Evolutionary conservation across 2,888 invertebrate genomes (phyloP), one percentile per base, ranked within the genome.

Genomic region (Bursaphelenchus okinawaensis): DNA sequence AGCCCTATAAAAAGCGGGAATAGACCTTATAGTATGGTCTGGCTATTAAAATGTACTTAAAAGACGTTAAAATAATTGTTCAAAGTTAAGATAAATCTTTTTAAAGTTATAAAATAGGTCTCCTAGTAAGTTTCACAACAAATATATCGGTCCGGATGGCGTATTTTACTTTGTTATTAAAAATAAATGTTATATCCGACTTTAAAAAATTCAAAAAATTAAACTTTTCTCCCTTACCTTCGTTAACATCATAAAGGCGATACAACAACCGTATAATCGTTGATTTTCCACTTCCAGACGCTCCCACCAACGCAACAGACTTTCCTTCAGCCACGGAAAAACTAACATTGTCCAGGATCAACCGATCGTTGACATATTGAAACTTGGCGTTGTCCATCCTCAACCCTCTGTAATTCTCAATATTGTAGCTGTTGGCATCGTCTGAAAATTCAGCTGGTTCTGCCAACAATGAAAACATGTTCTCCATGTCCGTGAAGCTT

Each of bases 401-500:
- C 58, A 40, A 40, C 6, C 40, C 40, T 40, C 40, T n/a, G n/a
- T 4, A 40, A 40, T 40, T 12, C n/a, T 40, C 40, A n/a, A 40
- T 40, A 4, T n/a, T 40, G 40, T 40, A 40, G 40, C 40, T 1
- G 3, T 12, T 12, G 3, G 40, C 12, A 16, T 40, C 40, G 40
- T 40, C 40, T n/a, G 40, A 40, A 6, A 16, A 3, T 20, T 62
- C 62, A 8, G 63, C 16, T 1, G 90, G 88, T 80, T 92, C 91
- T 50, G 90, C 88, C 79, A 98, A 86, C 69, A 98, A 84, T 75
- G 95, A 94, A 83, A 96, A 93, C 96, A 98, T 95, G 84, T 96
- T 96, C 84, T 98, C 96, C 96, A 96, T 96, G 82, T 98, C 96
- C 20, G 96, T 89, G 82, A 98, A 96, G 82, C 93, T 92, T 86